A percentile compares a stretch with the other conserved stretches of the same genome.
Evolutionary conservation across 2,113 vertebrate genomes (phyloP).

Genomic region (Nothobranchius kuhntae): DNA sequence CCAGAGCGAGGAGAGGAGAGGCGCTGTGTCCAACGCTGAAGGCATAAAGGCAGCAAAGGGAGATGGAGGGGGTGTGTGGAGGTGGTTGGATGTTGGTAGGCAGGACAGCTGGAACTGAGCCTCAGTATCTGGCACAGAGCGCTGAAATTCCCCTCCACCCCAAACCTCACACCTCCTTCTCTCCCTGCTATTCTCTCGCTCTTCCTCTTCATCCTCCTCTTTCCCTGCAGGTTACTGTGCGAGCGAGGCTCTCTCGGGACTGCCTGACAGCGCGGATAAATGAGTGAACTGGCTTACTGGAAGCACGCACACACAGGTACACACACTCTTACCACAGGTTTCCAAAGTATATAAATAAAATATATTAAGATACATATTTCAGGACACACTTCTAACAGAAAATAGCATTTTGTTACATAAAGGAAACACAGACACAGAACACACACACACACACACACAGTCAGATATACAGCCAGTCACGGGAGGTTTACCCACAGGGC

Average conservation of each 20-base stretch:
- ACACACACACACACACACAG: slow-evolving; percentile 6
- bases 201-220: slow-evolving; percentile 26
- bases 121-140: slow-evolving; percentile 50
- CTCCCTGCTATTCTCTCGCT: not conserved
- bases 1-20: slow-evolving; percentile 33
- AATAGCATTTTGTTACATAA: slow-evolving; percentile 11
- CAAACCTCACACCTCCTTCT: slow-evolving; percentile 20
- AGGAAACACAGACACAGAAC: slow-evolving; percentile 18
- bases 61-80: not conserved
- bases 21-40: slow-evolving; percentile 42
- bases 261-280: slow-evolving; percentile 61
- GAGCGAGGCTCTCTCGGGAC: slow-evolving; percentile 48
- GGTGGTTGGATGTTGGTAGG: slow-evolving; percentile 23
- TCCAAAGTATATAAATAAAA: not conserved
- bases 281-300: slow-evolving; percentile 42
- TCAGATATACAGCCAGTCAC: slow-evolving; percentile 37
- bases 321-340: slow-evolving; percentile 1
- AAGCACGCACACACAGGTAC: slow-evolving; percentile 15
- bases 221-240: slow-evolving; percentile 42
- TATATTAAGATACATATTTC: not conserved
- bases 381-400: slow-evolving; percentile 8
- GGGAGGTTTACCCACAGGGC: slow-evolving; percentile 39
- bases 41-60: slow-evolving; percentile 34
- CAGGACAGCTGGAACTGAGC: slow-evolving; percentile 56
- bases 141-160: slow-evolving; percentile 40